Percentiles rank a stretch among this genome's conserved stretches.
These are phyloP conservation scores for Erpornis zantholeuca DNA, from an alignment of 2,113 vertebrate genomes.

Conservation along the genomic window DNA sequence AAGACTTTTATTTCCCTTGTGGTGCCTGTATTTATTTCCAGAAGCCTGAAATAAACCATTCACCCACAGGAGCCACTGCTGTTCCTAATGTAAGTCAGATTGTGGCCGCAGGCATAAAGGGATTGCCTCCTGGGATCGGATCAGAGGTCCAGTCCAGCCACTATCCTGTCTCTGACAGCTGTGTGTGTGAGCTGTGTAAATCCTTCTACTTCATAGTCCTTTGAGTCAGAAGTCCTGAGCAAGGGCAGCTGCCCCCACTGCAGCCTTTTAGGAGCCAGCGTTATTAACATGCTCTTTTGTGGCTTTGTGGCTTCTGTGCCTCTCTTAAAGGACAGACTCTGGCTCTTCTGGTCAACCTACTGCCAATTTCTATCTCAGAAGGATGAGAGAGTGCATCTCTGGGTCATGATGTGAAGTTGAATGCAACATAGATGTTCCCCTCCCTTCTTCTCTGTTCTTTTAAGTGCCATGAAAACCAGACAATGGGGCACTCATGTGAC, in stretches of 20 bases:
- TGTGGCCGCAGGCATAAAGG: background rate
- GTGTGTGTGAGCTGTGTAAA: background rate
- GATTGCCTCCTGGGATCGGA: background rate
- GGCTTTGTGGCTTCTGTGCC: background rate
- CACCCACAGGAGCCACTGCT: background rate
- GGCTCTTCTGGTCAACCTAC: background rate
- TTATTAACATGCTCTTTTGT: conserved; percentile 6
- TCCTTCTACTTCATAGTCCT: background rate
- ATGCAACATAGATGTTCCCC: background rate
- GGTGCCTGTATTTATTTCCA: conserved; percentile 25
- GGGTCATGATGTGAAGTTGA: background rate
- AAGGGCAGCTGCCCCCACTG: background rate
- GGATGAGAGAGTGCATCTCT: background rate
- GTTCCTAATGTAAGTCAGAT: background rate
- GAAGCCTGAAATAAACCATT: conserved; percentile 38
- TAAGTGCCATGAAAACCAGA: background rate
- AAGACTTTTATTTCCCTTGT: conserved; percentile 33
- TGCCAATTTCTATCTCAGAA: background rate
- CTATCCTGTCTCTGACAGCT: background rate
- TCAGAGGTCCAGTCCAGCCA: background rate
- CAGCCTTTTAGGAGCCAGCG: background rate
- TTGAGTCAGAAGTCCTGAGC: background rate
- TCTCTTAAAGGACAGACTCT: background rate
- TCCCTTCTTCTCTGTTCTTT: background rate
- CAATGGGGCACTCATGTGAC: background rate